Base-by-base conservation (phyloP, 2,888 invertebrate genomes). In the Cyclophora punctaria region DNA sequence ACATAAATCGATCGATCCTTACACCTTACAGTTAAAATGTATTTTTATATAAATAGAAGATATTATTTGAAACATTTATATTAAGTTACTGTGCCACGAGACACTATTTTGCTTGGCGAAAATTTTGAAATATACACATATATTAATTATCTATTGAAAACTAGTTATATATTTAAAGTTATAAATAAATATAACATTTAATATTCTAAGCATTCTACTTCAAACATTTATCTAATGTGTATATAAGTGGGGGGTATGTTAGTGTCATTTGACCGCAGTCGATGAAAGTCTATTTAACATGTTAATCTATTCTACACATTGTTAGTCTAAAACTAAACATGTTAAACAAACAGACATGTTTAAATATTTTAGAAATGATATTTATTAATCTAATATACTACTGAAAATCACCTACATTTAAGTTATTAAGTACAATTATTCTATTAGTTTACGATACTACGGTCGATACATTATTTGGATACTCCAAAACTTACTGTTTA, bases 101-200 rank as follows among this genome's bases (percentile, higher is more conserved):
- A 88, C 88, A 87, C 88, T 88, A 87, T 88, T 88, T 87, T 88
- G 88, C 83, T 88, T 88, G 88, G 87, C 88, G 85, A 82, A 65
- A 65, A 67, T 75, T 78, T 80, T 62, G 62, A 51, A 57, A 53
- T 57, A 56, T 53, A 74, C 62, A 37, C 5, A 73, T 63, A 73
- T 68, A 67, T 69, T 5, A 5, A 37, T 71, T 64, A 67, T 71
- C 73, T 72, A 69, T 62, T 73, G 71, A 67, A 60, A 66, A 66
- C 71, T 72, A 68, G 66, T 60, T 73, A 62, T 62, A 68, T 66
- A 70, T 73, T 73, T 73, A 63, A 74, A 70, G 69, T 71, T 70
- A 68, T 69, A 73, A 66, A 72, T 70, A 69, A 71, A 75, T 61
- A 71, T 65, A 78, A 69, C 76, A 77, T 78, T 75, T 71, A 77